Conservation (phyloP, 2,797 vertebrate genomes). For the Pseudochirops cupreus region DNA sequence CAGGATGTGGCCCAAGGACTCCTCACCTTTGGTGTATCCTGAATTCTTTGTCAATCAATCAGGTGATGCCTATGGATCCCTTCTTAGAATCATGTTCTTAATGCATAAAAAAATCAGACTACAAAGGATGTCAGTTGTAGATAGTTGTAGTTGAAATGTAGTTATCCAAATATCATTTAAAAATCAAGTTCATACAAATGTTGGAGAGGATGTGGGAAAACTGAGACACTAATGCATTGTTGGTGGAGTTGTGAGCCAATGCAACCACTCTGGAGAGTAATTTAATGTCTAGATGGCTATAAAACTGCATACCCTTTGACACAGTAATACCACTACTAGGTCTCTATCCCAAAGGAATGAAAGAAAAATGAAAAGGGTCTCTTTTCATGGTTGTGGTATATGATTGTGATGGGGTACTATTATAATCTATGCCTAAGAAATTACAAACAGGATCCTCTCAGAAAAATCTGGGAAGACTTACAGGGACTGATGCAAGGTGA, state of each 20-base stretch:
- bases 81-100: neutral
- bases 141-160: neutral
- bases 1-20: neutral
- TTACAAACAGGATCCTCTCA: too few relatives aligned
- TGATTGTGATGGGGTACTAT: neutral
- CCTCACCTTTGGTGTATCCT: neutral
- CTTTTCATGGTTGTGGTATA: neutral
- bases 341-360: neutral
- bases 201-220: neutral
- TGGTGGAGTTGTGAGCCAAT: neutral
- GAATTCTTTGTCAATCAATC: neutral
- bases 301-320: neutral
- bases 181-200: neutral
- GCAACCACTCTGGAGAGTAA: neutral
- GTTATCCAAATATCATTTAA: neutral
- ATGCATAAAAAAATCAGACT: neutral
- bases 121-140: neutral
- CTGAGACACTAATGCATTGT: neutral
- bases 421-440: neutral
- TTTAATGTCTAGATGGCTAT: neutral
- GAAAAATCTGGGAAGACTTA: too few relatives aligned
- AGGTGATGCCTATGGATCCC: neutral
- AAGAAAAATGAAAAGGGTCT: neutral
- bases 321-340: neutral
- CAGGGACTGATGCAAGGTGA: too few relatives aligned